Conservation (phyloP, 2,888 invertebrate genomes). For the Drosophila borborema region DNA sequence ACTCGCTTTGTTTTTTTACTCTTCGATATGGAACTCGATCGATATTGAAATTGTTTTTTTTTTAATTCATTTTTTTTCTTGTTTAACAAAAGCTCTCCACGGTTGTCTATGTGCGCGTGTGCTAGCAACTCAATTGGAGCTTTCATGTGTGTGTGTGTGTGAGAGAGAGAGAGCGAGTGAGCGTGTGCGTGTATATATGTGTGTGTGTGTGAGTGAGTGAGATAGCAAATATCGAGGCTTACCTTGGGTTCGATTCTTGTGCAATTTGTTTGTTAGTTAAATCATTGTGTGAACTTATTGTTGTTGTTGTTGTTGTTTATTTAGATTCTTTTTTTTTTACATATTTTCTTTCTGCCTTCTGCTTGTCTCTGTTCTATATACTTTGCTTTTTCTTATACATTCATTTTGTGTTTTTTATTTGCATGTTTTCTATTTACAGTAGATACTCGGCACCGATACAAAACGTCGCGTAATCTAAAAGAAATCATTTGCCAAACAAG, state of each 20-base stretch:
- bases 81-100: slow-evolving; percentile 55
- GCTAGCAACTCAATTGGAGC: slow-evolving; percentile 77
- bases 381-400: neutral
- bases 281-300: slow-evolving; percentile 38
- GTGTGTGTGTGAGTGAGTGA: slow-evolving; percentile 39
- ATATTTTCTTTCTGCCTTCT: slow-evolving; percentile 37
- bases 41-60: neutral
- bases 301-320: slow-evolving; percentile 39
- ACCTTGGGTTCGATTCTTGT: slow-evolving; percentile 73
- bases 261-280: slow-evolving; percentile 49
- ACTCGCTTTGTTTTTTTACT: slow-evolving; percentile 24
- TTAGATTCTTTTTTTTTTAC: slow-evolving; percentile 36
- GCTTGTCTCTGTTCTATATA: slow-evolving; percentile 43
- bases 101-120: slow-evolving; percentile 81
- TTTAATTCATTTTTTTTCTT: slow-evolving; percentile 5
- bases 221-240: slow-evolving; percentile 70
- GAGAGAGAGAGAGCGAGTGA: slow-evolving; percentile 16
- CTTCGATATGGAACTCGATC: slow-evolving; percentile 47
- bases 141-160: slow-evolving; percentile 28
- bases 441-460: slow-evolving; percentile 86
- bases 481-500: slow-evolving; percentile 83
- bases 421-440: slow-evolving; percentile 82
- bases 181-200: slow-evolving; percentile 5
- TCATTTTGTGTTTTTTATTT: slow-evolving; percentile 18
- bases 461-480: slow-evolving; percentile 86